Percentiles rank a stretch among this genome's conserved stretches.
Conservation (phyloP, 2,113 vertebrate genomes). For the Seriola aureovittata region DNA sequence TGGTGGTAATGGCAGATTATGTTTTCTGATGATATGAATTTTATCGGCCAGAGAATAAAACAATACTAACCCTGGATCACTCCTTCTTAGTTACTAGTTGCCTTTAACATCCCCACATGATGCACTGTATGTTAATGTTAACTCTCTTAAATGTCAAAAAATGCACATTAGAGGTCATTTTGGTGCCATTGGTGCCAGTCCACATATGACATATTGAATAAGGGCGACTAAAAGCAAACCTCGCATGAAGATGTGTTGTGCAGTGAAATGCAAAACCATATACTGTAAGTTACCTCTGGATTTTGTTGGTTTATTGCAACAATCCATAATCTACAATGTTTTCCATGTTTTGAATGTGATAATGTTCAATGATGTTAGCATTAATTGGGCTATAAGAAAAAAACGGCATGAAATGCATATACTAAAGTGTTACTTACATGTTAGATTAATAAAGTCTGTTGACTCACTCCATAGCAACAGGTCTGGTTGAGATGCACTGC, state of each 20-base stretch:
- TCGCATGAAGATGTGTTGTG: not conserved
- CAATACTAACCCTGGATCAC: too few relatives aligned
- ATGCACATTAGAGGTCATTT: not conserved
- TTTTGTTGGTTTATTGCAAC: not conserved
- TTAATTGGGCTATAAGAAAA: not conserved
- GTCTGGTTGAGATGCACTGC: slow-evolving; percentile 38
- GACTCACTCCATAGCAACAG: slow-evolving; percentile 2
- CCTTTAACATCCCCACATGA: not conserved
- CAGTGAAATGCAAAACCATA: not conserved
- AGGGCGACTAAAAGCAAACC: too few relatives aligned
- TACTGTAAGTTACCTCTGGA: not conserved
- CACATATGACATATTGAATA: not conserved
- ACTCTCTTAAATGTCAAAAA: not conserved
- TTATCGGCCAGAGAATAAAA: not conserved
- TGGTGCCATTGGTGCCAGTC: not conserved
- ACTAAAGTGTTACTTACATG: not conserved
- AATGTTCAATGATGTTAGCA: not conserved
- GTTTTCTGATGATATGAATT: not conserved
- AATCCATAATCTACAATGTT: not conserved
- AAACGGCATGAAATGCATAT: slow-evolving; percentile 1
- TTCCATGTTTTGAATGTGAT: not conserved
- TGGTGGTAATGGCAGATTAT: not conserved
- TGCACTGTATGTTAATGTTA: not conserved
- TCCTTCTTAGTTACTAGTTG: not conserved
- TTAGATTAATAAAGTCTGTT: not conserved